A percentile compares a stretch with the other conserved stretches of the same genome.
Conservation (phyloP, 2,888 invertebrate species). For the Zeuzera pyrina region DNA sequence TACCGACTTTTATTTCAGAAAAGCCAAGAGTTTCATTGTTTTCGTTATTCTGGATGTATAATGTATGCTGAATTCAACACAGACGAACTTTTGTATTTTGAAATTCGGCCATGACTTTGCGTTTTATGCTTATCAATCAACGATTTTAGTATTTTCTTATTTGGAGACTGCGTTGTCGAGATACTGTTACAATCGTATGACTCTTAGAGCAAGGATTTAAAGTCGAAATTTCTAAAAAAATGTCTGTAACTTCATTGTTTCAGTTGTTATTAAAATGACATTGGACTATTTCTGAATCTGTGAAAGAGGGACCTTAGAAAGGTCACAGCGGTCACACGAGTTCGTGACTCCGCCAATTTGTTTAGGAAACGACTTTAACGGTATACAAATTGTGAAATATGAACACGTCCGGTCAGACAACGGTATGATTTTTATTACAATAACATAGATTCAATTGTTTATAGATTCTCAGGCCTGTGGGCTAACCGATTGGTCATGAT, state of each 20-base stretch:
- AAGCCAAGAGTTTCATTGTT: no score
- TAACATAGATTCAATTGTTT: neutral
- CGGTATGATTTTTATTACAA: no score
- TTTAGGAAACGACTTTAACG: constrained; percentile 25
- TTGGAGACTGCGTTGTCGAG: neutral
- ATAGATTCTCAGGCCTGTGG: no score
- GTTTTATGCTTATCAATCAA: constrained; percentile 18
- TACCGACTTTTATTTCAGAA: no score
- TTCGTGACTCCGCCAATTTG: constrained; percentile 32
- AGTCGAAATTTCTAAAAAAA: neutral
- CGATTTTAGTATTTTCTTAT: constrained; percentile 4
- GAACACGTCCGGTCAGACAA: constrained; percentile 20
- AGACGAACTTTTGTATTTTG: no score
- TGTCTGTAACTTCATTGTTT: constrained; percentile 1
- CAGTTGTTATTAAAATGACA: constrained; percentile 12
- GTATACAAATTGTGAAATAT: constrained; percentile 31
- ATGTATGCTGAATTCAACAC: no score
- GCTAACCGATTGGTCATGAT: no score
- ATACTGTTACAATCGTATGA: neutral
- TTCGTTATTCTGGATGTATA: no score
- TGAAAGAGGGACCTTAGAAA: constrained; percentile 20
- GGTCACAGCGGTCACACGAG: constrained; percentile 33
- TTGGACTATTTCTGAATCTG: constrained; percentile 18
- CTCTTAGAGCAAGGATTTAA: neutral
- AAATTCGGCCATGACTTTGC: constrained; percentile 18